Percentiles rank a stretch among this genome's conserved stretches.
Conservation (phyloP, 92 coral and sea anemone genomes). For the Phymanthus crucifer region DNA sequence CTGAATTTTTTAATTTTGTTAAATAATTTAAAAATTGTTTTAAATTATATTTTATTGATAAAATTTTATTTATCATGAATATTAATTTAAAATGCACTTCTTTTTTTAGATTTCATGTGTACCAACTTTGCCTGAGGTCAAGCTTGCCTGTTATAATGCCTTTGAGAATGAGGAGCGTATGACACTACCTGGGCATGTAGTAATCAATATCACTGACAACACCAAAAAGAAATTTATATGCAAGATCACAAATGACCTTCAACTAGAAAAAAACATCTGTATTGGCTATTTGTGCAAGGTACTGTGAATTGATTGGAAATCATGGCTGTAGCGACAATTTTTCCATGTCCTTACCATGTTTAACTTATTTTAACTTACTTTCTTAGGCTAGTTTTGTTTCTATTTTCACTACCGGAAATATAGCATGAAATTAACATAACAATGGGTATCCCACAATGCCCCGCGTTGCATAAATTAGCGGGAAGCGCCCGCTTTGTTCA, state of each 20-base stretch:
- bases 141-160: conserved; percentile 6
- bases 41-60: background rate
- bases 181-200: background rate
- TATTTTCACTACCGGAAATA: too few relatives aligned
- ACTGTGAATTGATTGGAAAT: too few relatives aligned
- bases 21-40: background rate
- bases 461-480: too few relatives aligned
- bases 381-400: too few relatives aligned
- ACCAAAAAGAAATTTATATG: background rate
- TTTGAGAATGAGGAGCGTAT: background rate
- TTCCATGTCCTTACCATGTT: too few relatives aligned
- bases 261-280: background rate
- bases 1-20: background rate
- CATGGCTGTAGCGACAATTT: too few relatives aligned
- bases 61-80: background rate
- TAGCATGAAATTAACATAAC: too few relatives aligned
- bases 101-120: background rate
- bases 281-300: background rate
- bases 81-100: background rate
- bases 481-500: too few relatives aligned
- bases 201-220: background rate
- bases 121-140: conserved; percentile 5
- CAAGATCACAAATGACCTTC: background rate
- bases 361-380: too few relatives aligned
- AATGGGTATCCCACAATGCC: too few relatives aligned